These are phyloP conservation scores for Metellina segmentata DNA, from an alignment of 2,888 invertebrate genomes.

Conservation along the genomic window DNA sequence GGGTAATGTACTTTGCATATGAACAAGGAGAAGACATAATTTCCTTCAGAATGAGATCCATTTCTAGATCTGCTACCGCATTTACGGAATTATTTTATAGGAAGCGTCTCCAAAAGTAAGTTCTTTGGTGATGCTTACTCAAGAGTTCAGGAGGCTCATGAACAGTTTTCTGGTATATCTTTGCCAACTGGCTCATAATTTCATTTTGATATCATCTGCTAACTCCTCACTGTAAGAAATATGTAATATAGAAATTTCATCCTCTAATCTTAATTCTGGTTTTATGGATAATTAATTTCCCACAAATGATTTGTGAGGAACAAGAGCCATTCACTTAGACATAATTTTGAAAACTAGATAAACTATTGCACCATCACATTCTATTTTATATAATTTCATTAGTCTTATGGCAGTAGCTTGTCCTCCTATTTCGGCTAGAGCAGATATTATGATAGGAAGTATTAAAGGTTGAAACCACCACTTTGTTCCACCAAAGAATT, in stretches of 20 bases:
- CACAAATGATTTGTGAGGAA: too few relatives aligned
- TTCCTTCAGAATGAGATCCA: neutral
- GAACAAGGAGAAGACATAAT: neutral
- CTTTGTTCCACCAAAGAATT: constrained; percentile 47
- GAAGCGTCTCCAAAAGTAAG: neutral
- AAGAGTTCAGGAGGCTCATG: too few relatives aligned
- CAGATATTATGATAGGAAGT: constrained; percentile 17
- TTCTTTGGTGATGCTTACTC: neutral
- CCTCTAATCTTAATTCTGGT: too few relatives aligned
- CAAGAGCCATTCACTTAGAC: too few relatives aligned
- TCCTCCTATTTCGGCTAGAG: constrained; percentile 16
- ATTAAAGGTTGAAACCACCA: constrained; percentile 58
- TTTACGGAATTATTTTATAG: neutral
- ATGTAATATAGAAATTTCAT: too few relatives aligned
- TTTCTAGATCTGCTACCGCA: neutral
- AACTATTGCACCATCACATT: neutral
- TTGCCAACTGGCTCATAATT: too few relatives aligned
- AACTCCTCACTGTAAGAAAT: too few relatives aligned
- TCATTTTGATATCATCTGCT: too few relatives aligned
- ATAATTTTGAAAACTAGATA: too few relatives aligned
- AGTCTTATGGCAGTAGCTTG: neutral
- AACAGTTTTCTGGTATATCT: too few relatives aligned
- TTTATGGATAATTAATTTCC: too few relatives aligned
- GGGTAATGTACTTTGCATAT: neutral
- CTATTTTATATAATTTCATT: neutral